Percentiles rank a stretch among this genome's conserved stretches.
These are phyloP conservation scores for Hanleya hanleyi DNA, from an alignment of 2,888 invertebrate genomes.

Conservation along the genomic window DNA sequence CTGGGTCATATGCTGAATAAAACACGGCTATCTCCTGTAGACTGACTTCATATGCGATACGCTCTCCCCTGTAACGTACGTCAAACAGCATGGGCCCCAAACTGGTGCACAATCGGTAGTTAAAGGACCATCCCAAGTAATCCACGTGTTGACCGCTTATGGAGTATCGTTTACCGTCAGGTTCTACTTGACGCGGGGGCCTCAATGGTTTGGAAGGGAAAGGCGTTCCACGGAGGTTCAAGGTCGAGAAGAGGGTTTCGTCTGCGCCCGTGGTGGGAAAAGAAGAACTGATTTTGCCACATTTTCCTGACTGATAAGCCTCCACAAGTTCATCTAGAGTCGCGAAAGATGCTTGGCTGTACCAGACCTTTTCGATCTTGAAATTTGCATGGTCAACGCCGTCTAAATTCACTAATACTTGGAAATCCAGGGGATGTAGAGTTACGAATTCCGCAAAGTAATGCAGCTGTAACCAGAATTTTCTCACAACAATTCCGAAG, in stretches of 20 bases:
- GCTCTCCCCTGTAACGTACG: conserved; percentile 45
- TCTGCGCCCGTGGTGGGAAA: background rate
- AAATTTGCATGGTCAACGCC: conserved; percentile 21
- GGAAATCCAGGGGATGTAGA: conserved; percentile 51
- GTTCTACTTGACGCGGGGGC: conserved; percentile 48
- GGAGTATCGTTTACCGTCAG: conserved; percentile 55
- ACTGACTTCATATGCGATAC: conserved; percentile 60
- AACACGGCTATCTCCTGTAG: conserved; percentile 58
- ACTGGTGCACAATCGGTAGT: conserved; percentile 48
- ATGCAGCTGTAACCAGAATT: conserved; percentile 39
- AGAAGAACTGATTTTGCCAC: background rate
- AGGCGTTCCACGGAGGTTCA: conserved; percentile 38
- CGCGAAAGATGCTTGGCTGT: conserved; percentile 32
- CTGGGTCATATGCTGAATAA: conserved; percentile 54
- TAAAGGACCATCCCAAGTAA: conserved; percentile 60
- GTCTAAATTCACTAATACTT: conserved; percentile 42
- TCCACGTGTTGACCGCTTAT: conserved; percentile 48
- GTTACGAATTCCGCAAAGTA: conserved; percentile 41
- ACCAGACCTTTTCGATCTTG: conserved; percentile 41
- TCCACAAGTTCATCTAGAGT: conserved; percentile 29
- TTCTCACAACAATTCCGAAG: conserved; percentile 19
- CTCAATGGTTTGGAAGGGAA: conserved; percentile 33
- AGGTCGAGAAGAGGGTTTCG: conserved; percentile 9
- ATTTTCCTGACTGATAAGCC: conserved; percentile 17
- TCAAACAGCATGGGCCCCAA: conserved; percentile 54